Evolutionary conservation across 2,113 vertebrate genomes (phyloP), one percentile per base, ranked within the genome.

Genomic region (Chaenogobius annularis): DNA sequence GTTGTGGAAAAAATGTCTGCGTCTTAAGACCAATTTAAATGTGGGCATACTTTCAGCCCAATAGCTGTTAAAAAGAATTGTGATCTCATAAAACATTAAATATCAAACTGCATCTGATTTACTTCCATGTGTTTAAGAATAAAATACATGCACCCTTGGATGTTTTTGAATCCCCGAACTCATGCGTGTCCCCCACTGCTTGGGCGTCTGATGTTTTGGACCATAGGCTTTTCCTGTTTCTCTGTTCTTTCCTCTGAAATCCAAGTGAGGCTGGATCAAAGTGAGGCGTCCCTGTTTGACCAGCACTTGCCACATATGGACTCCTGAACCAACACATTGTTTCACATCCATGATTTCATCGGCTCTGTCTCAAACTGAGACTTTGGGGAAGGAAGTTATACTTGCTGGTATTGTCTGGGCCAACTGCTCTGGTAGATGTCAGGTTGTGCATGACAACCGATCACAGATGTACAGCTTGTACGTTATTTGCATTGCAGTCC

Each of bases 301-400:
- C 56, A 55, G 68, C 58, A 63, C 54, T 68, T 44, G 68, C 64
- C 70, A 79, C 83, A 89, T 81, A 74, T 85, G 86, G 71, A 72
- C 58, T 56, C 82, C 44, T 72, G 69, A 78, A 81, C 77, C 61
- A 70, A 61, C 48, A 62, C 71, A 63, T 72, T 20, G 66, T 88
- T 82, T 81, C 13, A 70, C 78, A 75, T 88, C 84, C 74, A 81
- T 80, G 74, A 80, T 68, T 80, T 75, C 75, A 81, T 85, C 47
- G 23, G 68, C 59, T 77, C 77, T 66, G 75, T 81, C 79, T 80
- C 63, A 79, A 75, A 82, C 56, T 43, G 2, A 54, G 72, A 75
- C 80, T 84, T 85, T 70, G 78, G 47, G 71, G 59, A 66, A 85
- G 83, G 83, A 88, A 77, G 59, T 77, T 68, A 83, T 79, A 85